Evolutionary conservation across 2,888 invertebrate genomes (phyloP).

Genomic region (Tricholauxania praeusta): DNA sequence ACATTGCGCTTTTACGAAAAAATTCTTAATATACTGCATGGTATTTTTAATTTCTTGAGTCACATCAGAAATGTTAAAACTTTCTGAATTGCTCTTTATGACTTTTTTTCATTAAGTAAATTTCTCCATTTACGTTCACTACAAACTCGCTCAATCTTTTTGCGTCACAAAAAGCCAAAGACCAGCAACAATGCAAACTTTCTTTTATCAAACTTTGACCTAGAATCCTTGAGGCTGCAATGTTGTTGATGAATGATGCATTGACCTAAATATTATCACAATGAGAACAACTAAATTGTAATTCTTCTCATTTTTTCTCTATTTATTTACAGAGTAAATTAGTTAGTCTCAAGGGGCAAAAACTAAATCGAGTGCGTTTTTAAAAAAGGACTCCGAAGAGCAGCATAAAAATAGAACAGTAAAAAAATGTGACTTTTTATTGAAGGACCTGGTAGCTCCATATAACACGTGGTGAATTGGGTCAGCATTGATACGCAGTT

Average conservation of each 20-base stretch:
- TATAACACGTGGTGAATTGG: slow-evolving; percentile 3
- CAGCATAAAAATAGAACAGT: background rate
- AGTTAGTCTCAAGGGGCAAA: background rate
- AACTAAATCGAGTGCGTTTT: background rate
- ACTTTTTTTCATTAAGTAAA: too few relatives aligned
- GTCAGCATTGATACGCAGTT: slow-evolving; percentile 7
- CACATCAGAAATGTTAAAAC: too few relatives aligned
- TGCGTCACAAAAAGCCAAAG: background rate
- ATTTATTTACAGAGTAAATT: background rate
- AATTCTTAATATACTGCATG: too few relatives aligned
- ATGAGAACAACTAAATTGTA: background rate
- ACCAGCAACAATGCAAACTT: background rate
- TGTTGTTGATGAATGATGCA: slow-evolving; percentile 35
- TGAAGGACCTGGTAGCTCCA: too few relatives aligned
- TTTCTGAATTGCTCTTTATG: too few relatives aligned
- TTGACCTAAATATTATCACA: slow-evolving; percentile 41
- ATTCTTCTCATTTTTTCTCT: slow-evolving; percentile 1
- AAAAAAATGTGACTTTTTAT: background rate
- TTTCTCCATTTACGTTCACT: background rate
- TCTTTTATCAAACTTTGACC: slow-evolving; percentile 45
- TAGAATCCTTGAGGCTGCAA: slow-evolving; percentile 45
- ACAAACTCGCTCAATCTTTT: background rate
- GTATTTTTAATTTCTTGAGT: too few relatives aligned
- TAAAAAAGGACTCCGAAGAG: background rate
- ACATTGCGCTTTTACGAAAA: too few relatives aligned